phyloP scores from a whole-genome alignment of 2,113 vertebrate genomes.

The Sceloporus undulatus region DNA sequence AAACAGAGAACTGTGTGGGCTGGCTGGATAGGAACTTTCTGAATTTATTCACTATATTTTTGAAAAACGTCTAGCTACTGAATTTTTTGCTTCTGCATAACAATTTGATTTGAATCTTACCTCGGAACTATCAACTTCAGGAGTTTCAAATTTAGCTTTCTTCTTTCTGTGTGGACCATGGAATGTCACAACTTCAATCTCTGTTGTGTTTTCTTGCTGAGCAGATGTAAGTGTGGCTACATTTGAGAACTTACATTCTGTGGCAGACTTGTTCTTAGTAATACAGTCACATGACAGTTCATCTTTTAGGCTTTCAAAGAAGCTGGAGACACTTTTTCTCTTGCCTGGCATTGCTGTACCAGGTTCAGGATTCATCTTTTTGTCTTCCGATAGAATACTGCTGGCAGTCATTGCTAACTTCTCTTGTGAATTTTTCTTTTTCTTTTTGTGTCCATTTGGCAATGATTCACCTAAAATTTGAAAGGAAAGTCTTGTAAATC shows the following conservation, averaged over 20 bases:
- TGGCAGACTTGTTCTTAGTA: not conserved
- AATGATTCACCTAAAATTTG: constrained; percentile 61
- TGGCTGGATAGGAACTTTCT: not conserved
- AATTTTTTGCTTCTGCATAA: not conserved
- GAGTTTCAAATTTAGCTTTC: constrained; percentile 37
- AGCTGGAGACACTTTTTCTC: constrained; percentile 52
- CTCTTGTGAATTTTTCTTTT: constrained; percentile 48
- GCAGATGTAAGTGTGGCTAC: not conserved
- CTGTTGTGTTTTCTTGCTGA: not conserved
- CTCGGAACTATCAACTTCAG: constrained; percentile 34
- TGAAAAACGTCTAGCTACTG: not conserved
- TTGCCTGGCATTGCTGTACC: not conserved
- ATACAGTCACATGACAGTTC: constrained; percentile 40
- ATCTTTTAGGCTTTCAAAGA: constrained; percentile 65
- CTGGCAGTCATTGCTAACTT: not conserved
- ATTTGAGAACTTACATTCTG: not conserved
- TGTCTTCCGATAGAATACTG: not conserved
- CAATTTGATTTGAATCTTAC: constrained; percentile 51
- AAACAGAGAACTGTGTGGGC: not conserved
- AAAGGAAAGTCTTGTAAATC: constrained; percentile 14
- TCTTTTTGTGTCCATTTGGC: constrained; percentile 35
- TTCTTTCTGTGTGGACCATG: constrained; percentile 79
- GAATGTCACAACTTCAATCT: constrained; percentile 83
- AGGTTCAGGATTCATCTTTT: not conserved
- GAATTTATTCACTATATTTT: not conserved